Percentiles rank a stretch among this genome's conserved stretches.
phyloP scores from a whole-genome alignment of 2,797 vertebrate species.

The Austrolebias charrua region DNA sequence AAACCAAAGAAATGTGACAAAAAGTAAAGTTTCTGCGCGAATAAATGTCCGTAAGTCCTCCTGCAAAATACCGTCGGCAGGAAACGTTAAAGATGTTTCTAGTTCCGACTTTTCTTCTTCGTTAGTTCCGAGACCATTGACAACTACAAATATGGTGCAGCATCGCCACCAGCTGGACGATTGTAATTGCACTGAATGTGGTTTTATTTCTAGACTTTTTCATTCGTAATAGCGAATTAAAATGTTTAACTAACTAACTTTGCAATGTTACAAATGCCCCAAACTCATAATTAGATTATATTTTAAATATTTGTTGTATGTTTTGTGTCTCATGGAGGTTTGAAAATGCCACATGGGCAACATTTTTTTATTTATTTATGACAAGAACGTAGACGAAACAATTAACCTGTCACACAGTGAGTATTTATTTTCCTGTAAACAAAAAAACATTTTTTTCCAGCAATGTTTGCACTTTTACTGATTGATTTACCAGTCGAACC shows the following conservation, averaged over 20 bases:
- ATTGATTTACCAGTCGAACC: conserved; percentile 53
- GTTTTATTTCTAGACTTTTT: too few species aligned
- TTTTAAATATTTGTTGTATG: background rate
- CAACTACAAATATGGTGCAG: too few species aligned
- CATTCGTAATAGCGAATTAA: too few species aligned
- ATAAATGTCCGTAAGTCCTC: background rate
- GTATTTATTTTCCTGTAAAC: background rate
- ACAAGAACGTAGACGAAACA: background rate
- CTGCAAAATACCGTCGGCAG: conserved; percentile 47
- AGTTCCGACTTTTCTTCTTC: conserved; percentile 22
- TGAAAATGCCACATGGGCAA: background rate
- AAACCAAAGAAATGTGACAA: background rate
- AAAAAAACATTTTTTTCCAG: background rate
- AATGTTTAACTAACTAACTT: too few species aligned
- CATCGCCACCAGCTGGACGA: conserved; percentile 38
- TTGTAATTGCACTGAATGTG: background rate
- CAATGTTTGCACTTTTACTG: conserved; percentile 36
- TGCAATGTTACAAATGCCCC: too few species aligned
- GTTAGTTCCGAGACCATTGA: background rate
- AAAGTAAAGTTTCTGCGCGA: background rate
- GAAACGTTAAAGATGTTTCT: conserved; percentile 41
- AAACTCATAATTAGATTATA: too few species aligned
- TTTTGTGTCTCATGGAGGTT: background rate
- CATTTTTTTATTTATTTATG: too few species aligned
- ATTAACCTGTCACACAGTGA: background rate